phyloP scores from a whole-genome alignment of 2,113 vertebrate species.

The Catharus fuscescens region DNA sequence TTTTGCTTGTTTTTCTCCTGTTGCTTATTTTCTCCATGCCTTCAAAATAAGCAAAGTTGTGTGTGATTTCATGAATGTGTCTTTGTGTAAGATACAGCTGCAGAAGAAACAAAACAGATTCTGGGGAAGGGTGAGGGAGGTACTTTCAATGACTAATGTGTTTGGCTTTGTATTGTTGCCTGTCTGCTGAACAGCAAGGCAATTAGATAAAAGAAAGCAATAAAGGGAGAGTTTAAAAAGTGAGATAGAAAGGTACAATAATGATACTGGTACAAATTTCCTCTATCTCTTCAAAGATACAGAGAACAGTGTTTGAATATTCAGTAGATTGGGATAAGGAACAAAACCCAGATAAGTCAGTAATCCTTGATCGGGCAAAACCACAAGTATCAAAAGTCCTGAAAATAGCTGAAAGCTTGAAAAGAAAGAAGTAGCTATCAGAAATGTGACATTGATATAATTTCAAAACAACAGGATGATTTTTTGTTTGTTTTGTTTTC shows the following conservation, averaged over 20 bases:
- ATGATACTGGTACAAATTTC: neutral
- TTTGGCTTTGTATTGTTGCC: neutral
- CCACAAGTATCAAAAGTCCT: neutral
- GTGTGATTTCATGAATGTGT: neutral
- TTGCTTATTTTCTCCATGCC: neutral
- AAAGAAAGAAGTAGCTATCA: neutral
- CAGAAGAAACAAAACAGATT: conserved; percentile 35
- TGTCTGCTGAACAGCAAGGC: neutral
- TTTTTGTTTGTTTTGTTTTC: neutral
- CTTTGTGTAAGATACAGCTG: conserved; percentile 43
- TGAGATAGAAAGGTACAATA: neutral
- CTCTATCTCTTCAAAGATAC: neutral
- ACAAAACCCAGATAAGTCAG: neutral
- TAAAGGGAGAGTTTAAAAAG: neutral
- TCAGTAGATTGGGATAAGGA: neutral
- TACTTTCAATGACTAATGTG: neutral
- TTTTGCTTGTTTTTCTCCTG: neutral
- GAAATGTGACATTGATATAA: neutral
- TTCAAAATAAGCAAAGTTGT: neutral
- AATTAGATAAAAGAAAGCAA: neutral
- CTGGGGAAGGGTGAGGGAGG: neutral
- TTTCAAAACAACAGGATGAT: neutral
- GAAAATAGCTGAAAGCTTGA: neutral
- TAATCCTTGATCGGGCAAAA: neutral
- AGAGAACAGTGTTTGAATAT: neutral